Evolutionary conservation across 2,113 vertebrate species (phyloP).

Genomic region (Paraplagusia blochii): DNA sequence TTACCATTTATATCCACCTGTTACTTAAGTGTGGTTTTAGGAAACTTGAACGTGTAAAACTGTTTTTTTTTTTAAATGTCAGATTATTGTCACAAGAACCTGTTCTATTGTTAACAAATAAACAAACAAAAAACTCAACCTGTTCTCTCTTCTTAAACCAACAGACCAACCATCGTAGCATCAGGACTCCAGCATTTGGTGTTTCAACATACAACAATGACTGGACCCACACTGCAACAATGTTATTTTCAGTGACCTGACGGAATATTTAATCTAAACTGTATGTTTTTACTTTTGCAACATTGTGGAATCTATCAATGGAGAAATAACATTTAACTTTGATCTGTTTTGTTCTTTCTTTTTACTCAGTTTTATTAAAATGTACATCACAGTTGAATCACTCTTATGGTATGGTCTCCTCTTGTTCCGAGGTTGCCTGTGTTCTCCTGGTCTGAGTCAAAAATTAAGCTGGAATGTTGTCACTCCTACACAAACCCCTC

Average conservation of each 20-base stretch:
- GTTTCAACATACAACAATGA: background rate
- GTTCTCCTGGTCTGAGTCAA: slow-evolving; percentile 55
- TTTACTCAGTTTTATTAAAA: slow-evolving; percentile 33
- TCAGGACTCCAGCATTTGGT: background rate
- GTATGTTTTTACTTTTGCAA: background rate
- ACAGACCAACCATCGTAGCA: slow-evolving; percentile 58
- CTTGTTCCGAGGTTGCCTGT: slow-evolving; percentile 25
- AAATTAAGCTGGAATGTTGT: slow-evolving; percentile 76
- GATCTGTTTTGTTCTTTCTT: slow-evolving; percentile 10
- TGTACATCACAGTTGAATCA: slow-evolving; percentile 23
- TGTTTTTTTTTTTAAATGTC: too few species aligned
- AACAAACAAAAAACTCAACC: background rate
- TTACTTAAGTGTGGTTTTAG: too few species aligned
- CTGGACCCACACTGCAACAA: background rate
- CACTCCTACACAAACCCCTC: slow-evolving; percentile 64
- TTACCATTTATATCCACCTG: too few species aligned
- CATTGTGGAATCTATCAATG: slow-evolving; percentile 1
- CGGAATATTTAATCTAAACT: slow-evolving; percentile 10
- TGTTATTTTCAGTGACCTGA: background rate
- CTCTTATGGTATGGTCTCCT: slow-evolving; percentile 36
- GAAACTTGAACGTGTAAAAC: too few species aligned
- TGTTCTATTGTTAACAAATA: too few species aligned
- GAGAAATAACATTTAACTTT: slow-evolving; percentile 18
- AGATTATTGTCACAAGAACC: too few species aligned
- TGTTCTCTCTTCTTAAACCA: slow-evolving; percentile 26